Evolutionary conservation across 2,113 vertebrate species (phyloP).

Genomic region (Eptesicus fuscus): DNA sequence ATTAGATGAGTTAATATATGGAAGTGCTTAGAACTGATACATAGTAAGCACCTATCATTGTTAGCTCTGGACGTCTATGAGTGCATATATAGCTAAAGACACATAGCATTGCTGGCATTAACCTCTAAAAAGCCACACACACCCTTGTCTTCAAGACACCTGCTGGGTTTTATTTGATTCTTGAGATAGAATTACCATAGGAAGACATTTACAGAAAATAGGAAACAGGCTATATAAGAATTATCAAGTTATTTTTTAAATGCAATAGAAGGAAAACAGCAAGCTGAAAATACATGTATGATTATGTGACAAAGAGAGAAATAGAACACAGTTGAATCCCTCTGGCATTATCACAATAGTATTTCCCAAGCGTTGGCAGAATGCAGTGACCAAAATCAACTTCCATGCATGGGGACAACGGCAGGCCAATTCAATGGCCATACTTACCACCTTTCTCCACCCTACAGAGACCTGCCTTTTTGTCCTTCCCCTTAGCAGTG

Average conservation of each 20-base stretch:
- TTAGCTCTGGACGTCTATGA: not conserved
- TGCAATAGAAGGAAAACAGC: slow-evolving; percentile 32
- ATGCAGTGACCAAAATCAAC: not conserved
- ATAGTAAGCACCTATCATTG: not conserved
- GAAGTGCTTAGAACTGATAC: not conserved
- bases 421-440: slow-evolving; percentile 1
- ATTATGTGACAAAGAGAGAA: slow-evolving; percentile 13
- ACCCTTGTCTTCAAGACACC: slow-evolving; percentile 46
- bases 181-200: slow-evolving; percentile 42
- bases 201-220: slow-evolving; percentile 65
- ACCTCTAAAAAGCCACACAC: slow-evolving; percentile 55
- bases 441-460: slow-evolving; percentile 84
- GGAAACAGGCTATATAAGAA: slow-evolving; percentile 29
- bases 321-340: not conserved
- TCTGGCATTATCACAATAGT: not conserved
- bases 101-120: not conserved
- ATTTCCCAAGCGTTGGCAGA: slow-evolving; percentile 8
- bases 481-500: not conserved
- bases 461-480: not conserved
- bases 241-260: slow-evolving; percentile 48
- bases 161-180: slow-evolving; percentile 67
- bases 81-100: not conserved
- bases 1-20: not conserved
- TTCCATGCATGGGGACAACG: not conserved
- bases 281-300: not conserved